These are phyloP conservation scores for Aldrovandia affinis DNA, from an alignment of 2,797 vertebrate species.

Conservation along the genomic window DNA sequence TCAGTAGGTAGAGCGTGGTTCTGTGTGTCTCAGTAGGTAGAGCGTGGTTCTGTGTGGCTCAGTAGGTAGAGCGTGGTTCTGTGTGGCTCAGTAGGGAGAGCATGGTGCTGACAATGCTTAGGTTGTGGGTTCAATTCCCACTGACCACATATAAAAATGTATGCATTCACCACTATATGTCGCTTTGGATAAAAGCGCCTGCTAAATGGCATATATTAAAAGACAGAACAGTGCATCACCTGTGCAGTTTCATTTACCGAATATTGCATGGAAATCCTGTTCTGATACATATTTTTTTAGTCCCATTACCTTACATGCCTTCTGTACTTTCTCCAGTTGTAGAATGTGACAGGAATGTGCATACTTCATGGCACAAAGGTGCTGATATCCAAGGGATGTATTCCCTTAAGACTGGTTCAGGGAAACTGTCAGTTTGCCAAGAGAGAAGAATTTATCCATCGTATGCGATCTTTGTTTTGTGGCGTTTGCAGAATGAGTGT, in stretches of 20 bases:
- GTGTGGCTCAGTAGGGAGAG: too few species aligned
- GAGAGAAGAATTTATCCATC: constrained; percentile 5
- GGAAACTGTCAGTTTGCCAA: not conserved
- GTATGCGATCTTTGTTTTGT: not conserved
- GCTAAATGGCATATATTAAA: too few species aligned
- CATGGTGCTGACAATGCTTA: too few species aligned
- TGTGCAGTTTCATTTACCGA: not conserved
- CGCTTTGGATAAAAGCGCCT: too few species aligned
- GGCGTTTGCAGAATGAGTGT: not conserved
- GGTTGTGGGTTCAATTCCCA: too few species aligned
- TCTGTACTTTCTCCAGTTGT: not conserved
- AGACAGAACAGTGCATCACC: too few species aligned
- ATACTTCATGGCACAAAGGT: not conserved
- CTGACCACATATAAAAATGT: too few species aligned
- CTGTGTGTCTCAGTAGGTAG: too few species aligned
- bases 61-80: too few species aligned
- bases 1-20: too few species aligned
- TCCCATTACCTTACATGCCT: not conserved
- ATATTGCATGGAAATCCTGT: not conserved
- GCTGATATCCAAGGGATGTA: not conserved
- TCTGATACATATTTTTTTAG: not conserved
- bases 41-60: too few species aligned
- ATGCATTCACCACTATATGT: too few species aligned
- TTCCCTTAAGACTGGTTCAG: not conserved
- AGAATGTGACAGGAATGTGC: not conserved